Conservation (phyloP, 2,113 vertebrate species). For the Vombatus ursinus region DNA sequence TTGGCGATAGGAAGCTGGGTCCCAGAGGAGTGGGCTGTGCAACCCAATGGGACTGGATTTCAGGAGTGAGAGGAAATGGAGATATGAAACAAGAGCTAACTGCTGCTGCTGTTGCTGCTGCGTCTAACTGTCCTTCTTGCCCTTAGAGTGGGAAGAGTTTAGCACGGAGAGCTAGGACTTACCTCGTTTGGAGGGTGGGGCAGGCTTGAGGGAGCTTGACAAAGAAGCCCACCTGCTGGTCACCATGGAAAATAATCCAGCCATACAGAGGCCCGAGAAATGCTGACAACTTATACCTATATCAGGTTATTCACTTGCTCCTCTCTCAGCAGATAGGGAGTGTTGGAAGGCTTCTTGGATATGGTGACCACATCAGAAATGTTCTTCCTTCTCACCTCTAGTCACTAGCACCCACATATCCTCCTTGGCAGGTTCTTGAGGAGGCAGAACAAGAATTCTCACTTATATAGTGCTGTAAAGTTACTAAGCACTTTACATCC, state of each 20-base stretch:
- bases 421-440: neutral
- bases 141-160: neutral
- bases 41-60: constrained; percentile 36
- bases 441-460: neutral
- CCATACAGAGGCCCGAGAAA: neutral
- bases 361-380: neutral
- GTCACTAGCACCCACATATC: neutral
- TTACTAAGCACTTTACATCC: neutral
- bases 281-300: neutral
- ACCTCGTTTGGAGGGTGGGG: neutral
- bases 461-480: neutral
- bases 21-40: neutral
- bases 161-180: neutral
- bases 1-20: neutral
- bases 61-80: constrained; percentile 25
- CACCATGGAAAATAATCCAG: neutral
- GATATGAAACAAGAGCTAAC: neutral
- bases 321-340: neutral
- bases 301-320: neutral
- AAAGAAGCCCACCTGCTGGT: neutral
- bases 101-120: neutral
- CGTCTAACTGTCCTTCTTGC: neutral
- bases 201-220: neutral
- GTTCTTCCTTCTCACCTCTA: neutral
- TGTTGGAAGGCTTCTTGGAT: neutral